These are phyloP conservation scores for Perca fluviatilis DNA, from an alignment of 2,113 vertebrate species.

Conservation along the genomic window DNA sequence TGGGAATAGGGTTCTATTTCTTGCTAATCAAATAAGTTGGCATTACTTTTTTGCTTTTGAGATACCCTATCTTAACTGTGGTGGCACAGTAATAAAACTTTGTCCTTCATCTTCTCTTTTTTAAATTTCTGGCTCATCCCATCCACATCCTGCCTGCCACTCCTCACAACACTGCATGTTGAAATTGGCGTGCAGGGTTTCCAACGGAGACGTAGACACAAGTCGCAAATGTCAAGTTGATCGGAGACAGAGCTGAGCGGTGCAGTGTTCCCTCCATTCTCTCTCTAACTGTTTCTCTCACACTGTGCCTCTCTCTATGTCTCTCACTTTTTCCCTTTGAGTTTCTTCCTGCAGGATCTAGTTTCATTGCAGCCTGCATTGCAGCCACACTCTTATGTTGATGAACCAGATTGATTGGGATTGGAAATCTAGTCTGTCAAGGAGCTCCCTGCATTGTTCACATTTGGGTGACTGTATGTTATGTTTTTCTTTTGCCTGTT, in stretches of 20 bases:
- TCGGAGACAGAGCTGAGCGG: constrained; percentile 64
- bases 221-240: constrained; percentile 71
- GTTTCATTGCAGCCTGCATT: constrained; percentile 76
- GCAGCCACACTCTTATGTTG: constrained; percentile 66
- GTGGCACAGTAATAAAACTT: constrained; percentile 14
- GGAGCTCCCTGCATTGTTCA: constrained; percentile 40
- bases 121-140: neutral
- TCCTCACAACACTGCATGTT: constrained; percentile 47
- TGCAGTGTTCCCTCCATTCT: constrained; percentile 31
- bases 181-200: constrained; percentile 58
- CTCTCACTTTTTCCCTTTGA: constrained; percentile 55
- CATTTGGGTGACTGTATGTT: constrained; percentile 38
- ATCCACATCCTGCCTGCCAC: constrained; percentile 56
- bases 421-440: constrained; percentile 63
- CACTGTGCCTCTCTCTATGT: constrained; percentile 21
- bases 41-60: neutral
- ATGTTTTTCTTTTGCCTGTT: constrained; percentile 12
- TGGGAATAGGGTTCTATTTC: neutral
- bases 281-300: constrained; percentile 17
- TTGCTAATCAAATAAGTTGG: neutral
- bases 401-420: constrained; percentile 69
- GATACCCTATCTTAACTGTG: neutral
- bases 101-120: constrained; percentile 28
- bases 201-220: constrained; percentile 61
- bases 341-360: constrained; percentile 67